Evolutionary conservation across 2,113 vertebrate genomes (phyloP).

Genomic region (Melierax canorus): DNA sequence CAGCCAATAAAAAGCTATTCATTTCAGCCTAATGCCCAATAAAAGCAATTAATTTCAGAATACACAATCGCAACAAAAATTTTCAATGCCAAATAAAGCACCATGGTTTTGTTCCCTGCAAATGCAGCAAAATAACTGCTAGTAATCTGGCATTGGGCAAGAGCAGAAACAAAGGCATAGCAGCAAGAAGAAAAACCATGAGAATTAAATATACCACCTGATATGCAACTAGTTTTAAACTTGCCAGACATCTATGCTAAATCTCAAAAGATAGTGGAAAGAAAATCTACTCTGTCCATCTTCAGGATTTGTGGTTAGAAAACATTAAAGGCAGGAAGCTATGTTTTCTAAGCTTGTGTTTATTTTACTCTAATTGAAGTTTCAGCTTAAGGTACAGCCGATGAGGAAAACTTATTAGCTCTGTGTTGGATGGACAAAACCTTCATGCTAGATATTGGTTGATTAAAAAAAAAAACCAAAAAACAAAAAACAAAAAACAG

Average conservation of each 20-base stretch:
- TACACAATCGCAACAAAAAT: neutral
- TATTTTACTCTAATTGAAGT: neutral
- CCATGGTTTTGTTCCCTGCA: neutral
- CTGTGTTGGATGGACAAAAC: neutral
- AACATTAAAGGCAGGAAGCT: neutral
- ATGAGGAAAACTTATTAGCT: neutral
- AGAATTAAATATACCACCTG: neutral
- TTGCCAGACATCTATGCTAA: neutral
- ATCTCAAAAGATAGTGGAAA: neutral
- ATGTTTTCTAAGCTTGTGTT: neutral
- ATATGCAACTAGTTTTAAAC: neutral
- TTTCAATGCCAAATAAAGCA: neutral
- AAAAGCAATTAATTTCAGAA: neutral
- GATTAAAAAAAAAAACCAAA: neutral
- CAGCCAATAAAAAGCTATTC: neutral
- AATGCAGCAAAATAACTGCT: neutral
- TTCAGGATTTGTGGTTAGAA: neutral
- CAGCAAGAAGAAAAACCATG: neutral
- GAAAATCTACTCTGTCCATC: neutral
- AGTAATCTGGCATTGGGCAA: neutral
- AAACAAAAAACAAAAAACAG: no score
- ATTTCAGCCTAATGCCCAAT: neutral
- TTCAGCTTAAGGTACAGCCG: neutral
- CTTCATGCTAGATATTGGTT: neutral
- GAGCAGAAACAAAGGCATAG: neutral